Base-by-base conservation (phyloP, 2,797 vertebrate genomes). In the Cossypha polioptera region DNA sequence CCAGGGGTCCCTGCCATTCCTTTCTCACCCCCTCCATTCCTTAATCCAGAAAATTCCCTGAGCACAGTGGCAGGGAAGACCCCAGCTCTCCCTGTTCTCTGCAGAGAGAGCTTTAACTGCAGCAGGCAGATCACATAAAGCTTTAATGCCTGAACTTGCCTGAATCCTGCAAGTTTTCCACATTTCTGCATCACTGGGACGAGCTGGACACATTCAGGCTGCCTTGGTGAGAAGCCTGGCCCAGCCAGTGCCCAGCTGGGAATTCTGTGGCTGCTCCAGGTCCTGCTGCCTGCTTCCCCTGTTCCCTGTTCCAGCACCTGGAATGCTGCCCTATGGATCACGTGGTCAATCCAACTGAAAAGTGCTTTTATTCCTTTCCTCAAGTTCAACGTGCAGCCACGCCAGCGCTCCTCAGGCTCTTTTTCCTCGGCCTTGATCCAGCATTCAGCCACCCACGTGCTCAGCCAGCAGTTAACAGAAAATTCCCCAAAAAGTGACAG, bases 1-100 rank as follows among this genome's bases (percentile, higher is more conserved):
- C 4, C 1, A 1, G 36, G n/a, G 5, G 26, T 13, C 53, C n/a
- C 29, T 20, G 62, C 14, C 29, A 1, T 3, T 8, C 43, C 17
- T 11, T 78, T 45, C 69, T 53, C 77, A 57, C 36, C 19, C 53
- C 75, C 25, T 68, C 65, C 10, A 7, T 20, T 58, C 80, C 38
- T 13, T 2, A 29, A 51, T 18, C 50, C 50, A 51, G 26, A 29
- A 51, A 16, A 29, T 28, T 51, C 25, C 50, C 50, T 51, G 50
- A 5, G 36, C 36, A 36, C 36, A 11, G 51, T 1, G 2, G 24
- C 26, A 76, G 48, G 40, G 33, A 57, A 75, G 15, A 29, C 6
- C 26, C 25, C 14, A 1, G 11, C 50, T 55, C 43, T 62, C 25
- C 25, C 54, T 31, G n/a, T 2, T 4, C 72, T 57, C 76, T 19